Evolutionary conservation across 1,140 invertebrate genomes (phyloP).

Genomic region (Carcinoscorpius rotundicauda): DNA sequence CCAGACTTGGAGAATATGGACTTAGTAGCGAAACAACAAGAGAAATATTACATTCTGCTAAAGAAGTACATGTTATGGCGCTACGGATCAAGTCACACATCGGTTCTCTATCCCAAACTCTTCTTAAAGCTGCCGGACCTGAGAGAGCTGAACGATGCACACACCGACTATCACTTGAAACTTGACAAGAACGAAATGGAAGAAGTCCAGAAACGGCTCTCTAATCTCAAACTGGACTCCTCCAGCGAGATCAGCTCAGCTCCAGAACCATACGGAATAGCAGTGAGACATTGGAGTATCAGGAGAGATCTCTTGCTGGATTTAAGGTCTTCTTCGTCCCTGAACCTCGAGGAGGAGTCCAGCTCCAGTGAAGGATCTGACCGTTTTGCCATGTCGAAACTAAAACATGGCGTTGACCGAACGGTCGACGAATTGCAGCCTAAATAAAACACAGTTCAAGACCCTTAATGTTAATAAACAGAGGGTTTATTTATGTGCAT

Average conservation of each 20-base stretch:
- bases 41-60: slow-evolving; percentile 39
- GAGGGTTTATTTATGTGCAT: too few relatives aligned
- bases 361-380: slow-evolving; percentile 21
- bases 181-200: slow-evolving; percentile 27
- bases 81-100: slow-evolving; percentile 31
- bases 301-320: slow-evolving; percentile 14
- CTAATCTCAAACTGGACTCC: slow-evolving; percentile 26
- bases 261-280: slow-evolving; percentile 1
- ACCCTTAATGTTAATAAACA: too few relatives aligned
- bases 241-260: slow-evolving; percentile 1
- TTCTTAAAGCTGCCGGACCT: slow-evolving; percentile 42
- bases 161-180: slow-evolving; percentile 37
- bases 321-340: slow-evolving; percentile 10
- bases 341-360: slow-evolving; percentile 18
- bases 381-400: neutral
- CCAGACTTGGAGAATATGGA: slow-evolving; percentile 30
- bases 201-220: slow-evolving; percentile 29
- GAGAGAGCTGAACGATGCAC: slow-evolving; percentile 41
- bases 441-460: too few relatives aligned
- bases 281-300: slow-evolving; percentile 10
- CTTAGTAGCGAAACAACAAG: slow-evolving; percentile 35
- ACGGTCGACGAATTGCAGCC: too few relatives aligned
- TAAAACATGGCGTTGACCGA: too few relatives aligned
- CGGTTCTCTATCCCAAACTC: slow-evolving; percentile 38
- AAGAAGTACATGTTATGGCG: slow-evolving; percentile 38